Evolutionary conservation across 2,113 vertebrate genomes (phyloP).

Genomic region (Halichoeres trimaculatus): DNA sequence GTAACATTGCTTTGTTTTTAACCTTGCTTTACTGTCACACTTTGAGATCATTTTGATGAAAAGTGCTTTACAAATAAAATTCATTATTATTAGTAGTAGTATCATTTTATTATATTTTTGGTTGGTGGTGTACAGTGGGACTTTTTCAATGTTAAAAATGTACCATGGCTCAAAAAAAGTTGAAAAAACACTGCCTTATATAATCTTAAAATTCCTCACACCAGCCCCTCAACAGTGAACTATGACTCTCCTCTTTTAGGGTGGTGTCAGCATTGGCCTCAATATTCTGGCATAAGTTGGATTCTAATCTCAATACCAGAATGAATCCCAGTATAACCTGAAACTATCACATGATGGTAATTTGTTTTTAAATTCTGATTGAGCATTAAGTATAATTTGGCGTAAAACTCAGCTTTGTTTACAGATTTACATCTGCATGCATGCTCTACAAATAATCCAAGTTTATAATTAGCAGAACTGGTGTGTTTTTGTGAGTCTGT

Average conservation of each 20-base stretch:
- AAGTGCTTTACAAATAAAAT: no score
- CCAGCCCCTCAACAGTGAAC: no score
- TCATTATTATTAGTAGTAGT: no score
- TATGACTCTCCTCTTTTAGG: background rate
- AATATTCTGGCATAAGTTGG: background rate
- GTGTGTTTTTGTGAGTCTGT: background rate
- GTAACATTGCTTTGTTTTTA: no score
- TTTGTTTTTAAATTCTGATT: background rate
- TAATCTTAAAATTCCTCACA: background rate
- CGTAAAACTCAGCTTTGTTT: constrained; percentile 15
- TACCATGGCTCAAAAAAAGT: no score
- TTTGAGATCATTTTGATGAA: no score
- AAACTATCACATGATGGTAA: background rate
- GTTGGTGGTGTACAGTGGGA: no score
- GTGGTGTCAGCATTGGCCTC: background rate
- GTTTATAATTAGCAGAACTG: constrained; percentile 31
- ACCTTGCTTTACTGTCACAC: no score
- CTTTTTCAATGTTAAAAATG: no score
- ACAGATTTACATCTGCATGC: constrained; percentile 18
- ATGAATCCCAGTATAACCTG: background rate
- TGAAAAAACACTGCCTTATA: no score
- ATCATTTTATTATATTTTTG: no score
- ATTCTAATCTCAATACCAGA: background rate
- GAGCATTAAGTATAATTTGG: constrained; percentile 18
- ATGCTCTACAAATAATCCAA: constrained; percentile 39